Evolutionary conservation across 2,888 invertebrate genomes (phyloP).

Genomic region (Archaeoteleia sp.): DNA sequence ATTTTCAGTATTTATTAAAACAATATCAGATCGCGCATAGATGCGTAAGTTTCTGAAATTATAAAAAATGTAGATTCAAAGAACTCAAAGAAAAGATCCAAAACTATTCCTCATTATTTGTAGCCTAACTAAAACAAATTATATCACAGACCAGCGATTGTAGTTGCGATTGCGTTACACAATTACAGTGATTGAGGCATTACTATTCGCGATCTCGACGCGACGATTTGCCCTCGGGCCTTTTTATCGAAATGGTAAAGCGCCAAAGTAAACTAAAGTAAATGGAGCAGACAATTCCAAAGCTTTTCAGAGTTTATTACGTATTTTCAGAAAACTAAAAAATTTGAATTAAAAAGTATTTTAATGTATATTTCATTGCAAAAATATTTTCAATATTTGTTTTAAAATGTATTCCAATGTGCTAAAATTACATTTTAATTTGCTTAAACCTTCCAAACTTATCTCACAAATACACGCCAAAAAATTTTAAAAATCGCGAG

Average conservation of each 20-base stretch:
- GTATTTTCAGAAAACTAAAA: no score
- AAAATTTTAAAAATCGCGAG: slow-evolving; percentile 24
- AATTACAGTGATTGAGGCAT: slow-evolving; percentile 48
- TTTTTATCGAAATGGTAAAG: not conserved
- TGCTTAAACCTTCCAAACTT: not conserved
- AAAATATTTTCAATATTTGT: no score
- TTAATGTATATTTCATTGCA: no score
- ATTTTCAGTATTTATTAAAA: slow-evolving; percentile 3
- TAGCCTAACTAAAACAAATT: slow-evolving; percentile 50
- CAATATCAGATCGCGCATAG: no score
- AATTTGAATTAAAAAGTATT: no score
- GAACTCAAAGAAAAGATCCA: not conserved
- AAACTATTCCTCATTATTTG: slow-evolving; percentile 20
- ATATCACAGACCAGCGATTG: slow-evolving; percentile 59
- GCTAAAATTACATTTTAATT: no score
- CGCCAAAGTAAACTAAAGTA: no score
- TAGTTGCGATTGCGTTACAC: slow-evolving; percentile 53
- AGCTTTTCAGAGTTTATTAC: no score
- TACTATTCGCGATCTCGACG: slow-evolving; percentile 49
- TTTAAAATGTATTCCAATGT: no score
- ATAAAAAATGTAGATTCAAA: no score
- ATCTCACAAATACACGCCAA: not conserved
- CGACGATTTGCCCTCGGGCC: slow-evolving; percentile 18
- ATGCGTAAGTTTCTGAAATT: slow-evolving; percentile 9
- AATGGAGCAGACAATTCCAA: no score